Evolutionary conservation across 1,140 invertebrate genomes (phyloP), one percentile per base, ranked within the genome.

Genomic region (Vanessa atalanta): DNA sequence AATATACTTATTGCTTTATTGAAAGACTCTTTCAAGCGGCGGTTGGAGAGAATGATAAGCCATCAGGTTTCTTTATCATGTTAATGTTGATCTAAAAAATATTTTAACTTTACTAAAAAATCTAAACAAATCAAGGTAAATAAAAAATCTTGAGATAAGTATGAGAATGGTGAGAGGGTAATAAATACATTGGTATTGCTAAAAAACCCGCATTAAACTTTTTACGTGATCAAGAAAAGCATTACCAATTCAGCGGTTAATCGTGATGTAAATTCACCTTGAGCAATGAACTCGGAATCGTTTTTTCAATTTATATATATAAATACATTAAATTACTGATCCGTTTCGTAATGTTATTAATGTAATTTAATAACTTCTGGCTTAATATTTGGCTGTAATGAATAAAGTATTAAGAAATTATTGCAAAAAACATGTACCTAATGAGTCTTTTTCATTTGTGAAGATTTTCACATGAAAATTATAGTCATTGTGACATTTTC

Each of bases 401-500:
- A 11, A 5, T 43, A 43, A 43, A 43, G 37, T 43, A 43, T 43
- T 43, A 43, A 43, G 37, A 43, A 43, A 43, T 50, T 50, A 50
- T 50, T 50, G 12, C 15, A 31, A 69, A 53, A 43, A 47, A 13
- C 31, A 53, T 55, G 51, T 43, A 20, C 20, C 20, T 20, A 3
- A 43, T 47, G 37, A 60, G 57, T 50, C 53, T 31, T 8, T 55
- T 43, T 13, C 26, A 26, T 60, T 31, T 48, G 48, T 67, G 65
- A 67, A 73, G 65, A 57, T 37, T 73, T 71, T 65, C 53, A 70
- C 50, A 74, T 74, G 61, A 74, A 70, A 70, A 53, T 75, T 16
- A 70, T 63, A 66, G 73, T 70, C 53, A 70, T 81, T 77, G 77
- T 80, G 78, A 83, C 63, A 70, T 78, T 85, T 88, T 87, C 84